Conservation (phyloP, 2,888 invertebrate genomes). For the Melieria omissa region DNA sequence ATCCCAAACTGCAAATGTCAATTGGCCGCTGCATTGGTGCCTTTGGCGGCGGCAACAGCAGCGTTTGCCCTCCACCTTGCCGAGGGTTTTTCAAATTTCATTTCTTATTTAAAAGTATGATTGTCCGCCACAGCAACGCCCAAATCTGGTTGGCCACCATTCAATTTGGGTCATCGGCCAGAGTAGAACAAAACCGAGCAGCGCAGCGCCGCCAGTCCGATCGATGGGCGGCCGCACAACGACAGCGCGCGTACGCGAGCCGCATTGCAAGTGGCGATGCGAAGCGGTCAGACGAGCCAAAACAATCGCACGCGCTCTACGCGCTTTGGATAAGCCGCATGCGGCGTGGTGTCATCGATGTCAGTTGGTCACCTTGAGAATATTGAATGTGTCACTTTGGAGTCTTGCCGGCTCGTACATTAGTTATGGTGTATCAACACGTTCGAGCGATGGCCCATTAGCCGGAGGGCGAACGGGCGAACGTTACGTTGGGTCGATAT, state of each 20-base stretch:
- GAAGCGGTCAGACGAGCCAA: too few species aligned
- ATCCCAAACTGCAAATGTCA: slow-evolving; percentile 32
- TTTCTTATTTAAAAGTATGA: slow-evolving; percentile 20
- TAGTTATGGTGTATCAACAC: slow-evolving; percentile 1
- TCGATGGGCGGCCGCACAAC: not conserved
- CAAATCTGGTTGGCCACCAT: not conserved
- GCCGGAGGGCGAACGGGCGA: not conserved
- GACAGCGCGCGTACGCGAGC: not conserved
- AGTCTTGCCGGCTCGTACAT: not conserved
- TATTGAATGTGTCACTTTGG: slow-evolving; percentile 40
- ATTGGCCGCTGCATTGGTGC: not conserved
- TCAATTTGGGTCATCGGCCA: not conserved
- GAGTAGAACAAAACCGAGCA: too few species aligned
- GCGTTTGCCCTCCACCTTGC: not conserved
- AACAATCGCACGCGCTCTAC: not conserved
- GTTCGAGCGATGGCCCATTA: not conserved
- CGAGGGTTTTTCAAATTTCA: slow-evolving; percentile 6
- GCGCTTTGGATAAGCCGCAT: not conserved
- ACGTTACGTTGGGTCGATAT: not conserved
- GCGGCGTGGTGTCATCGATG: slow-evolving; percentile 8
- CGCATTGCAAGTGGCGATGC: too few species aligned
- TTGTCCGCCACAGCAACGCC: not conserved
- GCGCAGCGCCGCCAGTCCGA: too few species aligned
- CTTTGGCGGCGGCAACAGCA: not conserved
- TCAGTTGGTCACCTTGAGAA: slow-evolving; percentile 52